Percentiles rank a stretch among this genome's conserved stretches.
Evolutionary conservation across 2,113 vertebrate genomes (phyloP).

Genomic region (Sphaerodactylus townsendi): DNA sequence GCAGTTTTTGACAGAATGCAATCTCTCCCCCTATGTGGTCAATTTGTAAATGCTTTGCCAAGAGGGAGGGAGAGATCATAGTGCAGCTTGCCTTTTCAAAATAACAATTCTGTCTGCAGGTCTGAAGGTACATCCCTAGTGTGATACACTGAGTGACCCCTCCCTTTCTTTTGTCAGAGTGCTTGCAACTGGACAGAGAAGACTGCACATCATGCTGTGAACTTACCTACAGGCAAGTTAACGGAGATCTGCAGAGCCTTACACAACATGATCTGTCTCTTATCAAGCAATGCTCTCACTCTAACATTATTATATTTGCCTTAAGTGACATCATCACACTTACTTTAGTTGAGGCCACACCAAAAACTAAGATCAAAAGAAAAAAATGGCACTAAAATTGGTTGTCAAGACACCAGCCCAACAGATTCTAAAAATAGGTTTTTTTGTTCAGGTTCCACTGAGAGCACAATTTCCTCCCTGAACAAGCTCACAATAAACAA

Average conservation of each 20-base stretch:
- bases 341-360: not conserved
- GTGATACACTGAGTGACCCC: not conserved
- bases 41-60: not conserved
- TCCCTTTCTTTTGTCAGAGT: not conserved
- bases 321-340: not conserved
- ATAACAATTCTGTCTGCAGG: not conserved
- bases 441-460: not conserved
- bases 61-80: not conserved
- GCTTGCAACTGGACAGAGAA: not conserved
- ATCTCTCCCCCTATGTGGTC: not conserved
- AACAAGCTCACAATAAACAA: not conserved
- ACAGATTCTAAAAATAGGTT: not conserved
- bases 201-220: not conserved
- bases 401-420: not conserved
- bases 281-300: not conserved
- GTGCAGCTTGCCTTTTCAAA: not conserved
- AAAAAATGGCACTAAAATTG: not conserved
- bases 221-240: not conserved
- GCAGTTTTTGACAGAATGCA: not conserved
- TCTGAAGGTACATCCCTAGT: not conserved
- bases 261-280: not conserved
- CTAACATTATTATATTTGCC: not conserved
- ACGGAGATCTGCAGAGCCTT: not conserved
- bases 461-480: not conserved
- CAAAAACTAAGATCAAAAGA: not conserved